Evolutionary conservation across 1,140 invertebrate genomes (phyloP), one percentile per base, ranked within the genome.

Genomic region (Coelopa frigida): DNA sequence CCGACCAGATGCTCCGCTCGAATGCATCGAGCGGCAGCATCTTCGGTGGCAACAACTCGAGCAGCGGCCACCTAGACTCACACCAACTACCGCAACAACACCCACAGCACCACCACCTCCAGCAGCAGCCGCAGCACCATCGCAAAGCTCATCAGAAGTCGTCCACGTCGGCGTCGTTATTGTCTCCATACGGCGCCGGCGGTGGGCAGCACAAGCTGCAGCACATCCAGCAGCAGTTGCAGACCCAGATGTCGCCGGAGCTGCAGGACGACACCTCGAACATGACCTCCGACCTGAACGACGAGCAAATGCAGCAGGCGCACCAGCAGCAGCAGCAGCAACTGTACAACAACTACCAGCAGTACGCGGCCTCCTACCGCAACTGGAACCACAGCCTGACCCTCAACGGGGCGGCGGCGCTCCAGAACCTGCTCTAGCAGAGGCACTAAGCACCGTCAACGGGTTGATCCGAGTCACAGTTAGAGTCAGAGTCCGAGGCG

Each of bases 1-100:
- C 62, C 59, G 62, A 66, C 46, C 62, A 66, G 62, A 66, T 66
- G 62, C 59, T 65, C 59, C 62, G 62, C 47, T 29, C 31, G 6
- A 35, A n/a, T 24, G 29, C 39, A 14, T 22, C 27, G 11, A 39
- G 21, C 12, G 42, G 44, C 32, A 60, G 51, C 22, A 44, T 38
- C 41, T 31, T 44, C 40, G 41, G 41, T 38, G 44, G 29, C n/a
- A n/a, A n/a, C n/a, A n/a, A n/a, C n/a, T n/a, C n/a, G n/a, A 15
- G 33, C 49, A 22, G 36, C 42, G 33, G 48, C 36, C 26, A 42
- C 40, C 18, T 46, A 40, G 29, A 43, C 24, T 33, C 38, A 36
- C 12, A 39, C 24, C 14, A 58, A 43, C 57, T 57, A 42, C 58
- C 40, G 32, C 39, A 21, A 21, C 53, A 58, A 36, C 50, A 54